Conservation (phyloP, 1,140 invertebrate genomes). For the Caerostris darwini region DNA sequence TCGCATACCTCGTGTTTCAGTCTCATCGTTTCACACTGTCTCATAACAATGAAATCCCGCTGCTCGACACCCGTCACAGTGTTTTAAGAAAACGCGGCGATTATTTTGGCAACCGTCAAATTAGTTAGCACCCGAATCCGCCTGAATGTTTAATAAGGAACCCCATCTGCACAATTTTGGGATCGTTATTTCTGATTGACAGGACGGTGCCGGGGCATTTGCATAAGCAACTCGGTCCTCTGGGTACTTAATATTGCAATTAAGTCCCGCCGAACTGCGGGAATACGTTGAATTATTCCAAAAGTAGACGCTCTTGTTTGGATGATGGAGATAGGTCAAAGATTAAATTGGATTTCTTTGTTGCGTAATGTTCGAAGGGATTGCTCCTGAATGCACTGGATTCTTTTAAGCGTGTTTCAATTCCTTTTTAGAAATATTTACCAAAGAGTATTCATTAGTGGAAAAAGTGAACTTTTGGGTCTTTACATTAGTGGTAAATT, state of each 20-base stretch:
- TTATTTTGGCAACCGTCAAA: slow-evolving; percentile 36
- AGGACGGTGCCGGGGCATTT: not conserved
- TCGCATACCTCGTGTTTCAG: too few species aligned
- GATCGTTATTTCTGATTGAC: slow-evolving; percentile 37
- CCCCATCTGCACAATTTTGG: slow-evolving; percentile 31
- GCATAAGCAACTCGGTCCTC: slow-evolving; percentile 31
- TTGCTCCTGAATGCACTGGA: not conserved
- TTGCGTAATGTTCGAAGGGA: not conserved
- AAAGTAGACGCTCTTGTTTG: not conserved
- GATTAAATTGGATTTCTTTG: not conserved
- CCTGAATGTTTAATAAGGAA: slow-evolving; percentile 7
- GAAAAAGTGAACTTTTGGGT: too few species aligned
- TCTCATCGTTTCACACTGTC: not conserved
- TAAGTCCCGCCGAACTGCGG: too few species aligned
- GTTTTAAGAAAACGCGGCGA: slow-evolving; percentile 22
- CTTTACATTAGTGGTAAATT: too few species aligned
- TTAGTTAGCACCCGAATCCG: slow-evolving; percentile 2
- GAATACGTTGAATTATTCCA: not conserved
- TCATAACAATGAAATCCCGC: not conserved
- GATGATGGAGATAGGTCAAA: not conserved
- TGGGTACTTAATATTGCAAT: slow-evolving; percentile 41
- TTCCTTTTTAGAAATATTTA: too few species aligned
- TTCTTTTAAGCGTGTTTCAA: too few species aligned
- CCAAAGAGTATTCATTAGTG: too few species aligned
- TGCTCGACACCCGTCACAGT: slow-evolving; percentile 10